Conservation (phyloP, 2,888 invertebrate genomes). For the Aphidoletes aphidimyza region DNA sequence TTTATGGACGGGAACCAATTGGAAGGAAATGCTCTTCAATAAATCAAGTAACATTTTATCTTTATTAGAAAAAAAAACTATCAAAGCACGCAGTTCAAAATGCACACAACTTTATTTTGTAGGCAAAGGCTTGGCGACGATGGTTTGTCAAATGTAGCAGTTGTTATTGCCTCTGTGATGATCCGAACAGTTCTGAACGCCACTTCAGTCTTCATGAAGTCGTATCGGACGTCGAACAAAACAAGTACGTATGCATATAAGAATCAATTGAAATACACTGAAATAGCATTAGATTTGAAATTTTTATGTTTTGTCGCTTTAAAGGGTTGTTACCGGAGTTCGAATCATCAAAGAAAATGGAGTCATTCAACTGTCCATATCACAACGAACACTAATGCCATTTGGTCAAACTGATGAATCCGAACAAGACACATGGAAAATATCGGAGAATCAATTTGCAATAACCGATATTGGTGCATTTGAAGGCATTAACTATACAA, state of each 20-base stretch:
- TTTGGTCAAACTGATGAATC: constrained; percentile 69
- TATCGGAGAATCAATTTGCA: constrained; percentile 54
- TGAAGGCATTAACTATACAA: constrained; percentile 75
- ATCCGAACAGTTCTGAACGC: constrained; percentile 67
- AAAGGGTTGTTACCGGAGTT: constrained; percentile 79
- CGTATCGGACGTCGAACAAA: constrained; percentile 61
- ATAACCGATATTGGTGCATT: constrained; percentile 66
- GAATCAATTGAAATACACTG: not conserved
- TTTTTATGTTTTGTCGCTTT: not conserved
- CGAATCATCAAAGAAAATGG: constrained; percentile 75
- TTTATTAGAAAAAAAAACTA: too few relatives aligned
- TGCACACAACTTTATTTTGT: not conserved
- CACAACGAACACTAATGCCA: constrained; percentile 73
- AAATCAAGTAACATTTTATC: not conserved
- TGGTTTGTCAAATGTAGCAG: constrained; percentile 70
- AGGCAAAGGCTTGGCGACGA: constrained; percentile 68
- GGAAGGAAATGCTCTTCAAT: not conserved
- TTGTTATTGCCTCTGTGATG: constrained; percentile 70
- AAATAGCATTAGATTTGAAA: not conserved
- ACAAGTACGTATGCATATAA: too few relatives aligned
- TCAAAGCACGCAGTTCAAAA: too few relatives aligned
- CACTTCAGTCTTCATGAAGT: constrained; percentile 67
- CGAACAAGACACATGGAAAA: not conserved
- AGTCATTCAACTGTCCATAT: constrained; percentile 79
- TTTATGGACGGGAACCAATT: not conserved